Evolutionary conservation across 2,888 invertebrate species (phyloP), one percentile per base, ranked within the genome.

Genomic region (Diaprepes abbreviatus): DNA sequence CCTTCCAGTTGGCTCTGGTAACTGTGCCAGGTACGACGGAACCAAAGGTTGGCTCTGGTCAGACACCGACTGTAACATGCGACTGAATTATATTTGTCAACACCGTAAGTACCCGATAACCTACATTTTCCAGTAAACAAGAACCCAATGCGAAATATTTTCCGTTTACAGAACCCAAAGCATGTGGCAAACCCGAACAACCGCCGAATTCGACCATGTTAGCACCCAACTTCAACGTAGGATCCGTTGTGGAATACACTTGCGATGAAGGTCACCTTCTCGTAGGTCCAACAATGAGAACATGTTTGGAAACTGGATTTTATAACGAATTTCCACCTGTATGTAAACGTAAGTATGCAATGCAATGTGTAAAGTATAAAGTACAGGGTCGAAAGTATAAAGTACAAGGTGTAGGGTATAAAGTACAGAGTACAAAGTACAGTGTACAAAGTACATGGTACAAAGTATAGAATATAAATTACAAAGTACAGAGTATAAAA

Each of bases 31-130:
- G 57, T 96, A 94, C 84, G 96, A 96, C 82, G 96, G 96, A 70
- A 93, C 94, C 78, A 95, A 94, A 82, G 96, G 96, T 21, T 96
- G 96, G 96, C 88, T 96, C 0, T 96, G 96, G 96, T 94, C 94
- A 0, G 95, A 95, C 81, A 95, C 95, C 17, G 93, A 95, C 80
- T 96, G 96, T 83, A 89, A 90, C 71, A 89, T 92, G 58, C 89
- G 90, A 75, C 86, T 95, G 74, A 95, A 96, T 85, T 96, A 92
- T 85, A 96, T 96, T 74, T 96, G 96, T 82, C 96, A 96, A 85
- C 95, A 96, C 85, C 93, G 94, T 94, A 87, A 92, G 93, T 91
- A n/a, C n/a, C n/a, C n/a, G n/a, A n/a, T n/a, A n/a, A n/a, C n/a
- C n/a, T n/a, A n/a, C n/a, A n/a, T n/a, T n/a, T n/a, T n/a, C n/a